A percentile compares a stretch with the other conserved stretches of the same genome.
phyloP scores from a whole-genome alignment of 2,113 vertebrate species.

The Papio anubis region DNA sequence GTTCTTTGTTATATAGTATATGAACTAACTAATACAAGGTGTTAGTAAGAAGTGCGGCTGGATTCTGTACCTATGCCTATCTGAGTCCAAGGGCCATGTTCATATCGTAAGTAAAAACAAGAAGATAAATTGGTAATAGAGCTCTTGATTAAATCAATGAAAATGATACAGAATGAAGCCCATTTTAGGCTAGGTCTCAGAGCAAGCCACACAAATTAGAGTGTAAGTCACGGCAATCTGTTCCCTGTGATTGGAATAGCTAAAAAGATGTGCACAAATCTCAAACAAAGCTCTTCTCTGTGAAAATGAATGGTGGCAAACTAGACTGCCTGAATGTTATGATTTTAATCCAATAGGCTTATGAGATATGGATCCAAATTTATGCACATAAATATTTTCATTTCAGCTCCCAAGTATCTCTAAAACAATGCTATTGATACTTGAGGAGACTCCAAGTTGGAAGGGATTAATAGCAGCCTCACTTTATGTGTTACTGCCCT shows the following conservation, averaged over 20 bases:
- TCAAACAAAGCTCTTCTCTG: not conserved
- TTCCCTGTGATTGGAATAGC: constrained; percentile 8
- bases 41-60: not conserved
- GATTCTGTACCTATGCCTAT: not conserved
- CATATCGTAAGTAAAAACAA: not conserved
- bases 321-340: not conserved
- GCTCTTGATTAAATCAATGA: constrained; percentile 4
- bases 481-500: constrained; percentile 4
- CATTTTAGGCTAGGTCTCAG: not conserved
- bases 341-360: constrained; percentile 25
- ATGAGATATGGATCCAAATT: not conserved
- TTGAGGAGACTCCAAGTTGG: constrained; percentile 54
- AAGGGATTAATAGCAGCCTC: constrained; percentile 11
- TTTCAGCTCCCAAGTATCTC: constrained; percentile 10
- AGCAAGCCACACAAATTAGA: constrained; percentile 41
- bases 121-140: not conserved
- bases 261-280: not conserved
- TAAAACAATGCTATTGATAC: constrained; percentile 23
- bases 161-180: constrained; percentile 1
- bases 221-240: not conserved
- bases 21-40: not conserved
- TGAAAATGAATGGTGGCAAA: constrained; percentile 20
- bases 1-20: not conserved
- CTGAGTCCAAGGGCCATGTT: not conserved
- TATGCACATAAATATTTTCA: constrained; percentile 55